phyloP scores from a whole-genome alignment of 2,888 invertebrate species.

The Omphaloscelis lunosa region DNA sequence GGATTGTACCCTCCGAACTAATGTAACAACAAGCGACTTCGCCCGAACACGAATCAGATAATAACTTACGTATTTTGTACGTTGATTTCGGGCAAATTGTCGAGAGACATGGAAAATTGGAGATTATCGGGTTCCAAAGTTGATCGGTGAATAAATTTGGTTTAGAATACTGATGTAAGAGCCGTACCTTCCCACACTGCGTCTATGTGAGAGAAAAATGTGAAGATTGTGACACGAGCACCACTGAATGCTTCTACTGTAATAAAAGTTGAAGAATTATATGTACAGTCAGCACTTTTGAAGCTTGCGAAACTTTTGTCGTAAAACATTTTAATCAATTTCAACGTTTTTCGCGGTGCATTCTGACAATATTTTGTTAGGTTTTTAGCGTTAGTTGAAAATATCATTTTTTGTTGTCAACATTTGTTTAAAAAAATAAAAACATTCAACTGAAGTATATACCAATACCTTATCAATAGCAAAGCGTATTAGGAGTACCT shows the following conservation, averaged over 20 bases:
- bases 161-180: conserved; percentile 69
- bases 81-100: conserved; percentile 79
- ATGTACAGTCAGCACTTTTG: conserved; percentile 61
- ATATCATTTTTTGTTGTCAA: not conserved
- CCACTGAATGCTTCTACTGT: conserved; percentile 58
- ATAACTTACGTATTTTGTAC: conserved; percentile 83
- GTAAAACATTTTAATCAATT: conserved; percentile 59
- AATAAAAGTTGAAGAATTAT: conserved; percentile 61
- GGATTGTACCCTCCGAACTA: conserved; percentile 67
- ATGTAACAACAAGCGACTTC: conserved; percentile 78
- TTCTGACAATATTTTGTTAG: conserved; percentile 33
- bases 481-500: not conserved
- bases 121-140: conserved; percentile 78
- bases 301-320: conserved; percentile 34
- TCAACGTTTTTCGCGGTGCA: conserved; percentile 35
- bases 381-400: not conserved
- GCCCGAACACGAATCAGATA: conserved; percentile 80
- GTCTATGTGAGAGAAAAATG: conserved; percentile 59
- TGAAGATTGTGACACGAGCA: conserved; percentile 58
- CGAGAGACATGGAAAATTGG: conserved; percentile 72
- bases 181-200: conserved; percentile 68
- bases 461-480: not conserved
- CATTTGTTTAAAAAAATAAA: not conserved
- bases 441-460: not conserved
- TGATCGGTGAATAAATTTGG: conserved; percentile 74